Evolutionary conservation across 2,113 vertebrate genomes (phyloP).

Genomic region (western clawed frog (Xenopus tropicalis)): DNA sequence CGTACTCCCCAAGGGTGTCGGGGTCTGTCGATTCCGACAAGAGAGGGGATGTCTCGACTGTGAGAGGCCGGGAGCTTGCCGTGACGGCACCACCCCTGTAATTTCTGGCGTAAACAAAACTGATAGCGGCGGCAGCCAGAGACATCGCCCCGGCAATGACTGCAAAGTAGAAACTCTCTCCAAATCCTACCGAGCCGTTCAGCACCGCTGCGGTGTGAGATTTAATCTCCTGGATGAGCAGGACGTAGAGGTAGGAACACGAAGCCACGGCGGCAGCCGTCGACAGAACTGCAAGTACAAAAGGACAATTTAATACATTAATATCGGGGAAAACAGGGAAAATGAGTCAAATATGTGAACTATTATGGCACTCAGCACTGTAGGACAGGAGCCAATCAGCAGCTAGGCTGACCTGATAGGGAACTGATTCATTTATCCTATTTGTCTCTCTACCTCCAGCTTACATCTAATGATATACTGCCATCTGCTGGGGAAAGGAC

Average conservation of each 20-base stretch:
- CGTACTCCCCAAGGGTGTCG: background rate
- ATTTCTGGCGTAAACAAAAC: background rate
- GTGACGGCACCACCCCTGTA: background rate
- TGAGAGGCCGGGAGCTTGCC: background rate
- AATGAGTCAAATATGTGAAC: no score
- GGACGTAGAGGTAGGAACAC: conserved; percentile 6
- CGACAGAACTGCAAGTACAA: conserved; percentile 20
- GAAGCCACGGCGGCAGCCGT: background rate
- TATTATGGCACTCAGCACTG: no score
- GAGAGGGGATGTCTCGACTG: background rate
- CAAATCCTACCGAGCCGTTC: background rate
- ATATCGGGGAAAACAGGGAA: no score
- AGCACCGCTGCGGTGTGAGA: no score
- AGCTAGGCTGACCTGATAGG: no score
- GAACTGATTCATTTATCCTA: no score
- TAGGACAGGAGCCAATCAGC: no score
- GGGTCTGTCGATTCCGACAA: background rate
- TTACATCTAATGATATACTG: no score
- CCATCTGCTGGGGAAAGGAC: no score
- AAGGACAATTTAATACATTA: no score
- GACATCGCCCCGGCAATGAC: conserved; percentile 46
- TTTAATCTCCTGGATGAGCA: background rate
- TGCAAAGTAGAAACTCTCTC: conserved; percentile 55
- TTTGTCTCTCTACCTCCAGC: no score
- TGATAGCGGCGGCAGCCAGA: conserved; percentile 15